phyloP scores from a whole-genome alignment of 2,888 invertebrate species.

The Brenthis daphne region DNA sequence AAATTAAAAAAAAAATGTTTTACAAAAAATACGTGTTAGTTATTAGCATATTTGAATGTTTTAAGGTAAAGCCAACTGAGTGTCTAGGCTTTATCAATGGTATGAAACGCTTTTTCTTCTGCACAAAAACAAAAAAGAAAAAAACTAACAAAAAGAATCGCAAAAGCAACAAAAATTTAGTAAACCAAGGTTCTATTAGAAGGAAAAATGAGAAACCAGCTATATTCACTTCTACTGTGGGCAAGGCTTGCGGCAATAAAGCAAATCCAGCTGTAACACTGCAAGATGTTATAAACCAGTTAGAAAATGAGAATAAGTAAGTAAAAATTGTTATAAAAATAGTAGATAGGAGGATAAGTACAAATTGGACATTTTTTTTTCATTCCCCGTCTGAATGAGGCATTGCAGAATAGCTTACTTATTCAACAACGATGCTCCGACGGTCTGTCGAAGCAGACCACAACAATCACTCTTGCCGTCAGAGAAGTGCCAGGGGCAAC shows the following conservation, averaged over 20 bases:
- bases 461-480: too few species aligned
- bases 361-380: too few species aligned
- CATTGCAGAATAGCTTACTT: too few species aligned
- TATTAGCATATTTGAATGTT: conserved; percentile 26
- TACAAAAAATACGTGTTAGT: neutral
- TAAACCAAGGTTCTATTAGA: conserved; percentile 45
- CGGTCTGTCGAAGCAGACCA: too few species aligned
- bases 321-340: conserved; percentile 33
- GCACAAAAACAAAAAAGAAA: conserved; percentile 69
- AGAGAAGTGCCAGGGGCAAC: too few species aligned
- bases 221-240: conserved; percentile 74
- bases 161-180: conserved; percentile 47
- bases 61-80: conserved; percentile 70
- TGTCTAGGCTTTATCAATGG: conserved; percentile 72
- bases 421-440: too few species aligned
- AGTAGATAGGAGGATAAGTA: too few species aligned
- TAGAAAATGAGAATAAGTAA: conserved; percentile 86
- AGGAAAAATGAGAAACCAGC: conserved; percentile 54
- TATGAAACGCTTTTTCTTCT: conserved; percentile 74
- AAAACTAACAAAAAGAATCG: conserved; percentile 50
- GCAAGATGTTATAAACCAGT: conserved; percentile 86
- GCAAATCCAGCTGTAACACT: conserved; percentile 83
- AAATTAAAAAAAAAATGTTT: too few species aligned
- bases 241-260: conserved; percentile 69
- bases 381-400: too few species aligned